Base-by-base conservation (phyloP, 2,113 vertebrate species). In the Phalacrocorax pelagicus region DNA sequence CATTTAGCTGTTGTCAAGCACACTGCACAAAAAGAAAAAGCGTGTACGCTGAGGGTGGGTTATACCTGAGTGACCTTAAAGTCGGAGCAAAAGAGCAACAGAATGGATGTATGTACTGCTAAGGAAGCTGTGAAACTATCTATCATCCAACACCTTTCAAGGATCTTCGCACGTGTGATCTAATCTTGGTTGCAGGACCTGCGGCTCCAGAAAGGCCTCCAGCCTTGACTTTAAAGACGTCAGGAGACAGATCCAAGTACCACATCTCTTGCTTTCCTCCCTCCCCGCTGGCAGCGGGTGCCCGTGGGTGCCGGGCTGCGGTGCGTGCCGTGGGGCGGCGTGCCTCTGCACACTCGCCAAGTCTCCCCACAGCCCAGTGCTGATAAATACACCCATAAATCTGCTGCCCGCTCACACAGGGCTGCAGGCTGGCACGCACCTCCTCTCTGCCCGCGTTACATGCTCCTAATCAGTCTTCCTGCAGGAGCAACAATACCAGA, bases 401-500 rank as follows among this genome's bases (percentile, higher is more conserved):
- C 82, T 51, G 54, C 58, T 5, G 11, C 58, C 54, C 0, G 0
- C 66, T 81, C 91, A 29, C 4, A 3, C 81, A 34, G 87, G 38
- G 59, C 92, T 65, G 90, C 63, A 72, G 93, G 92, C 97, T 92
- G 95, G 75, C 85, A 83, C 58, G 97, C 92, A 81, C 32, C 80
- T 52, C 92, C 83, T 49, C 88, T 89, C 86, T 11, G 30, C 86
- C 85, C 52, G 42, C 49, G 3, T 18, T 29, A 69, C 26, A 23
- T 5, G 80, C 93, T 95, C 78, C 96, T 97, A 97, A 98, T 98
- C 98, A 91, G 81, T 34, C 81, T 98, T 98, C 98, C 98, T 97
- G 96, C 98, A 98, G 97, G 62, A 97, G 77, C 90, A 78, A 13
- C 81, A 3, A 12, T 4, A 71, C 54, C 38, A 47, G 93, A 59